Percentiles rank a stretch among this genome's conserved stretches.
Evolutionary conservation across 2,888 invertebrate species (phyloP).

Genomic region (Luffia ferchaultella): DNA sequence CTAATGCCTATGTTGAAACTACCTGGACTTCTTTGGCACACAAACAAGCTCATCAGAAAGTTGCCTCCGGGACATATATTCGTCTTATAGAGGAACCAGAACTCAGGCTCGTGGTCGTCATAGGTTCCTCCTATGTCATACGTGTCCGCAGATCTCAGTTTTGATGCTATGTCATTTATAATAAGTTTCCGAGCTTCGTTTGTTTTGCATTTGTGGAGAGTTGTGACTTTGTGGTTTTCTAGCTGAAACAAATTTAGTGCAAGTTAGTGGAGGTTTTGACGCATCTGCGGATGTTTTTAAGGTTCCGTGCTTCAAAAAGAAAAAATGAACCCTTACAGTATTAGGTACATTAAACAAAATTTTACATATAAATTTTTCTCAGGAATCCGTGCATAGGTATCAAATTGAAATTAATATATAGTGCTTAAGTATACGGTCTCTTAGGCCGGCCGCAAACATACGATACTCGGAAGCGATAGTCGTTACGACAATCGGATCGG

Average conservation of each 20-base stretch:
- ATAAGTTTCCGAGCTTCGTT: constrained; percentile 28
- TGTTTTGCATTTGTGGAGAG: constrained; percentile 29
- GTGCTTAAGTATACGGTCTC: too few species aligned
- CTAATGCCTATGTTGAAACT: constrained; percentile 31
- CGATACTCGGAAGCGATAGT: too few species aligned
- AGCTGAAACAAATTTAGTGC: neutral
- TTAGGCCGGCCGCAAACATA: too few species aligned
- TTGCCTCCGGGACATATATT: constrained; percentile 30
- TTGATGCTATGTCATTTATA: constrained; percentile 27
- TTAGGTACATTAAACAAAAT: too few species aligned
- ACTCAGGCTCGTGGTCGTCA: constrained; percentile 26
- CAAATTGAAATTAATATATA: too few species aligned
- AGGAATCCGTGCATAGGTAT: too few species aligned
- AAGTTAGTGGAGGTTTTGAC: too few species aligned
- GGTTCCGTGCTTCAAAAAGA: too few species aligned
- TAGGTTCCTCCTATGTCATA: constrained; percentile 49
- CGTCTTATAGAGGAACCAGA: constrained; percentile 44
- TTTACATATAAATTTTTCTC: too few species aligned
- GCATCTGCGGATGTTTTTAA: too few species aligned
- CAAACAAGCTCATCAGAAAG: constrained; percentile 39
- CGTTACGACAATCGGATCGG: too few species aligned
- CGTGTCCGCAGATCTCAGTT: constrained; percentile 23
- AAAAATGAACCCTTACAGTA: too few species aligned
- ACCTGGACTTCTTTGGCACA: constrained; percentile 31
- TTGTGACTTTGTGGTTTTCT: constrained; percentile 19